A percentile compares a stretch with the other conserved stretches of the same genome.
phyloP scores from a whole-genome alignment of 1,140 invertebrate genomes.

The Tetramorium parvispinum region DNA sequence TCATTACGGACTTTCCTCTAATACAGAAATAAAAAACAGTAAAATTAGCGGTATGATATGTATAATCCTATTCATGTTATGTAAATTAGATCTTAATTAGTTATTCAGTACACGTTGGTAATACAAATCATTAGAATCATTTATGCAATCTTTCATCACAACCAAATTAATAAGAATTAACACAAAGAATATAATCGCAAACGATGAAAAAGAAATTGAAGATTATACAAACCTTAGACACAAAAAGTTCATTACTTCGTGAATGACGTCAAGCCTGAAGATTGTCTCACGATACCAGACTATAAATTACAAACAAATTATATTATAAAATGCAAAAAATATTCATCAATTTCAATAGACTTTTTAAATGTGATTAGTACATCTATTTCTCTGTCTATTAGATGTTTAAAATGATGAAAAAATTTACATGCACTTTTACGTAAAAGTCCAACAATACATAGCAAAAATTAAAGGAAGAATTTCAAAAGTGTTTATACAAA shows the following conservation, averaged over 20 bases:
- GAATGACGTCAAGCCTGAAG: too few relatives aligned
- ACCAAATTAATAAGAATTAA: not conserved
- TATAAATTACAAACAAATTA: constrained; percentile 31
- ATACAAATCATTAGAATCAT: not conserved
- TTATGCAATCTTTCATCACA: not conserved
- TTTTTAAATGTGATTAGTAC: not conserved
- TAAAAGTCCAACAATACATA: not conserved
- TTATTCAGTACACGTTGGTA: not conserved
- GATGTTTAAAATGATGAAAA: constrained; percentile 13
- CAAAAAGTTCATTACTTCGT: not conserved
- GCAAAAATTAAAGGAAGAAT: not conserved
- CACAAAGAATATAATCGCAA: too few relatives aligned
- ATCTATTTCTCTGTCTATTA: constrained; percentile 20
- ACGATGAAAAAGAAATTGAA: not conserved
- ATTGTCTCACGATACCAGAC: not conserved
- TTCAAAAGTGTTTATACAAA: not conserved
- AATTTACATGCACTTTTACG: constrained; percentile 46
- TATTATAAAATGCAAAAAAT: not conserved
- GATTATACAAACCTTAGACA: constrained; percentile 37
- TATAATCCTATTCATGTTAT: not conserved
- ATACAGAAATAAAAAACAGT: not conserved
- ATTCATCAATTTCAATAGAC: not conserved
- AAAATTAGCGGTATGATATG: not conserved
- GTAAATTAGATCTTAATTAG: not conserved
- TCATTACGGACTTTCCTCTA: not conserved